Evolutionary conservation across 2,113 vertebrate genomes (phyloP).

Genomic region (Romanogobio albipinnatus): DNA sequence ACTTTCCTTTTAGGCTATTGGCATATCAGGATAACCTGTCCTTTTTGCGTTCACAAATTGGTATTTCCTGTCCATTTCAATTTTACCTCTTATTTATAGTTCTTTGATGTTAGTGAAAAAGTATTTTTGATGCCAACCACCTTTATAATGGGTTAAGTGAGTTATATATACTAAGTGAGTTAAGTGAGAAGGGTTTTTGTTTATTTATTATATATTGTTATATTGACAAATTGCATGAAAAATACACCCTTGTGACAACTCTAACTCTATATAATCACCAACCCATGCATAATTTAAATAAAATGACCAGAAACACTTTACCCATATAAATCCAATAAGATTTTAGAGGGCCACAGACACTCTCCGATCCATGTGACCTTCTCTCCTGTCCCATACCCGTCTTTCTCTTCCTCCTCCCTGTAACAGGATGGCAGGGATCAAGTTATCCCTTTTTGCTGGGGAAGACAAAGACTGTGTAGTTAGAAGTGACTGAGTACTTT

Average conservation of each 20-base stretch:
- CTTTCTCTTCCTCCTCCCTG: slow-evolving; percentile 22
- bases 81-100: not conserved
- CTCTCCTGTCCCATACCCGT: not conserved
- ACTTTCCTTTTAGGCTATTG: not conserved
- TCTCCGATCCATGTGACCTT: slow-evolving; percentile 62
- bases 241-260: too few species aligned
- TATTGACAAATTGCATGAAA: too few species aligned
- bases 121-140: too few species aligned
- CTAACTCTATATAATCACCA: not conserved
- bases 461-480: slow-evolving; percentile 16
- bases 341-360: slow-evolving; percentile 15
- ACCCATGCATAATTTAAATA: not conserved
- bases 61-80: too few species aligned
- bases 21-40: not conserved
- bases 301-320: not conserved
- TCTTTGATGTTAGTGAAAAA: not conserved
- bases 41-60: not conserved
- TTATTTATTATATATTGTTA: too few species aligned
- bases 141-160: too few species aligned
- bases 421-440: slow-evolving; percentile 3
- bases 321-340: not conserved
- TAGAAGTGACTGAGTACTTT: slow-evolving; percentile 35
- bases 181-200: too few species aligned
- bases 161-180: too few species aligned
- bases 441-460: slow-evolving; percentile 30